These are phyloP conservation scores for Bradypodion pumilum DNA, from an alignment of 2,797 vertebrate species.

Conservation along the genomic window DNA sequence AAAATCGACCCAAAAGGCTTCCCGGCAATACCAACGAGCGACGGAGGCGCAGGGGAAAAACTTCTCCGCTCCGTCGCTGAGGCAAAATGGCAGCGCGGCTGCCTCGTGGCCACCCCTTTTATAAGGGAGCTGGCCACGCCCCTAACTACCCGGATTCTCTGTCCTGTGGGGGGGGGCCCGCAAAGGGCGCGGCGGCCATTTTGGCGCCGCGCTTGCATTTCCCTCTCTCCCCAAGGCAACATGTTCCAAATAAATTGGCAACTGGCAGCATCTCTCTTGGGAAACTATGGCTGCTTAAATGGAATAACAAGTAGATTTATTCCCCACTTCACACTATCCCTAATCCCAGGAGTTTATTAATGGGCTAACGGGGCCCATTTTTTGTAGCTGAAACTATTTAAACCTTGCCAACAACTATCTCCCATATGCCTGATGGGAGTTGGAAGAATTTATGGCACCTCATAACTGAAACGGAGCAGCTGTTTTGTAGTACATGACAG, in stretches of 20 bases:
- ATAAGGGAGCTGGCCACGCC: too few relatives aligned
- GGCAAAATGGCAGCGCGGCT: too few relatives aligned
- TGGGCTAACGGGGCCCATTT: not conserved
- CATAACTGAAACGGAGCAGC: slow-evolving; percentile 8
- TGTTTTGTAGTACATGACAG: slow-evolving; percentile 17
- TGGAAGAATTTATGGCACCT: slow-evolving; percentile 21
- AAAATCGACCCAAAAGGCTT: too few relatives aligned
- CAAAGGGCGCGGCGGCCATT: too few relatives aligned
- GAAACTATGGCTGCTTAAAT: slow-evolving; percentile 5
- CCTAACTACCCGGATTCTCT: too few relatives aligned
- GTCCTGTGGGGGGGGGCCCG: too few relatives aligned
- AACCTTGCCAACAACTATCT: slow-evolving; percentile 5
- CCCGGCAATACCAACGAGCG: too few relatives aligned
- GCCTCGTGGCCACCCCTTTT: too few relatives aligned
- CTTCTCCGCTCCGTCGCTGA: too few relatives aligned
- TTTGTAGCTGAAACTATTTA: slow-evolving; percentile 9
- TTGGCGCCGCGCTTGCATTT: too few relatives aligned
- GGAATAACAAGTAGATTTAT: not conserved
- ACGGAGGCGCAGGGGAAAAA: too few relatives aligned
- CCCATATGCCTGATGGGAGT: not conserved
- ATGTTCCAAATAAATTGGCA: slow-evolving; percentile 10
- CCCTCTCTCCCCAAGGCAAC: not conserved
- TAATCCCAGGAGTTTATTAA: not conserved
- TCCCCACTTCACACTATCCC: not conserved
- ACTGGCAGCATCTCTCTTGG: not conserved